phyloP scores from a whole-genome alignment of 2,113 vertebrate species.

The Hucho hucho region DNA sequence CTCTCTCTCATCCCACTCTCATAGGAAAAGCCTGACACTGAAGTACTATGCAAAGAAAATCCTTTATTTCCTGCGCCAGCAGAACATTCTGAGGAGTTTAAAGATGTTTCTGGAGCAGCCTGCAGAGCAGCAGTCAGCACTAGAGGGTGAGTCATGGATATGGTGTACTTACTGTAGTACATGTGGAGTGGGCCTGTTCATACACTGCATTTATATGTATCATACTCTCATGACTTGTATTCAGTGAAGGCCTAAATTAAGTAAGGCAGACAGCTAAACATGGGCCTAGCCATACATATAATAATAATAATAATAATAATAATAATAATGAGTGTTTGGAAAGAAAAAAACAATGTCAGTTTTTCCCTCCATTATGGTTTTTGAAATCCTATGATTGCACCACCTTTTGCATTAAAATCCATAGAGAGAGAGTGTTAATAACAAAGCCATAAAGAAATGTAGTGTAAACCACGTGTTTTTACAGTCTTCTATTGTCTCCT shows the following conservation, averaged over 20 bases:
- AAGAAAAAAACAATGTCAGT: too few species aligned
- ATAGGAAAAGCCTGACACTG: constrained; percentile 90
- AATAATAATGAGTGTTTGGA: too few species aligned
- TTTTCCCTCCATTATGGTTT: neutral
- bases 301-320: too few species aligned
- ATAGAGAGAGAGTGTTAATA: neutral
- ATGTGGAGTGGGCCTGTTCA: too few species aligned
- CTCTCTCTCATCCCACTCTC: neutral
- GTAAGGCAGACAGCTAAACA: too few species aligned
- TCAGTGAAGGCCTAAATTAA: too few species aligned
- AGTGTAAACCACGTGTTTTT: neutral
- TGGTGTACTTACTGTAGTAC: neutral
- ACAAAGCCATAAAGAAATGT: neutral
- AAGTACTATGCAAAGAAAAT: constrained; percentile 99
- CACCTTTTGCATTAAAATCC: neutral
- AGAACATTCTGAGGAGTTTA: constrained; percentile 88
- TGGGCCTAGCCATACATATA: too few species aligned
- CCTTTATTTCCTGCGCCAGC: constrained; percentile 94
- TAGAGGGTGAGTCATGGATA: constrained; percentile 80
- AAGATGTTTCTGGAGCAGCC: constrained; percentile 88
- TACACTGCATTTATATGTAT: too few species aligned
- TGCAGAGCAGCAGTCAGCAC: constrained; percentile 79
- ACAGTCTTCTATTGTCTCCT: neutral
- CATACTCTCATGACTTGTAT: too few species aligned
- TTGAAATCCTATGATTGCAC: neutral